Percentiles rank a stretch among this genome's conserved stretches.
Conservation (phyloP, 2,113 vertebrate genomes). For the Donacobius atricapilla region DNA sequence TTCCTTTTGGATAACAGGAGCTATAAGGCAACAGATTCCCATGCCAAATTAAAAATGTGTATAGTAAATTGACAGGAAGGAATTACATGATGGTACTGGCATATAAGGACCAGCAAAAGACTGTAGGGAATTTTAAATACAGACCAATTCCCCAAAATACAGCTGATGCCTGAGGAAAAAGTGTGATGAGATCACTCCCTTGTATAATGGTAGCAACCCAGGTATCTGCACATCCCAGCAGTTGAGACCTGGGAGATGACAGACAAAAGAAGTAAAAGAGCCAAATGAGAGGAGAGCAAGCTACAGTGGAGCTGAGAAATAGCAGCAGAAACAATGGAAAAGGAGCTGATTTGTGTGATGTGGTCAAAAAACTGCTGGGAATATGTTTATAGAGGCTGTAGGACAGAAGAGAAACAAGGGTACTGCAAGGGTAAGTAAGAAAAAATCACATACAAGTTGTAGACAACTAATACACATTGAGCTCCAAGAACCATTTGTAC, state of each 20-base stretch:
- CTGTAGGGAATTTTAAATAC: background rate
- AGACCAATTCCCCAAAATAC: background rate
- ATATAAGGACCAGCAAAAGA: background rate
- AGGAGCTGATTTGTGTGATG: background rate
- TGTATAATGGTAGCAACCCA: background rate
- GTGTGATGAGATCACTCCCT: background rate
- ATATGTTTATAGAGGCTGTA: background rate
- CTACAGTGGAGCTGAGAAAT: background rate
- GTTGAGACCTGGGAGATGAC: background rate
- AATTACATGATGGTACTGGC: rapidly evolving
- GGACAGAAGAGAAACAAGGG: background rate
- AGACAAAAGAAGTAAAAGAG: background rate
- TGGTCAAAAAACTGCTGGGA: background rate
- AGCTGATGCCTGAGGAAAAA: background rate
- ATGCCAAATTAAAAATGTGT: background rate
- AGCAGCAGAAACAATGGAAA: background rate
- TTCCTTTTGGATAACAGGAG: background rate
- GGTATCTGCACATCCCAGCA: background rate
- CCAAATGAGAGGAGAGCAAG: background rate
- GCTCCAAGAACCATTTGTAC: background rate
- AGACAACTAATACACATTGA: background rate
- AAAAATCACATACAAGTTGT: background rate
- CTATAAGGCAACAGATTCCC: background rate
- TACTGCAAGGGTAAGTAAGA: background rate
- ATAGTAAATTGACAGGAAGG: background rate